Base-by-base conservation (phyloP, 2,113 vertebrate genomes). In the Aix galericulata region DNA sequence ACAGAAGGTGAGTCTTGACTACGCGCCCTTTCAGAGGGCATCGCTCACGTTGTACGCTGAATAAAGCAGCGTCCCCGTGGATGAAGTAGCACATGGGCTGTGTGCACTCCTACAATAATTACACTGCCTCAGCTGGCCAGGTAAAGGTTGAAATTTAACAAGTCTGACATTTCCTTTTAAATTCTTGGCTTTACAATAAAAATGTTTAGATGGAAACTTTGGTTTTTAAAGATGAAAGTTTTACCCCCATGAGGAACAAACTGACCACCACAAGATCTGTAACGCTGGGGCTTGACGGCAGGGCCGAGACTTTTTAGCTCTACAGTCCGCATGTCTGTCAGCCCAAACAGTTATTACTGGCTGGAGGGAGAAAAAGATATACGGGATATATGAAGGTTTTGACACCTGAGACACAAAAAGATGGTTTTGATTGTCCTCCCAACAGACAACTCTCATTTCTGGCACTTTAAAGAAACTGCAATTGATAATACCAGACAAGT, bases 131-230 rank as follows among this genome's bases (percentile, higher is more conserved):
- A 62, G 50, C 83, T 15, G 90, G 89, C 83, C 92, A 92, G 91
- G 83, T 42, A 94, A 94, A 95, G 94, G 92, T 93, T 95, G 91
- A 82, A 91, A n/a, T 94, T 80, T 76, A 95, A 82, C 91, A 86
- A 64, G 64, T 44, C 38, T 91, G 89, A 86, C 77, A 89, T 89
- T 91, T 91, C 53, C 38, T 83, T 86, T 67, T 22, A 56, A 72
- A 77, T 79, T 94, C 89, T 64, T 73, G 62, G 34, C 44, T 93
- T 94, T 69, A 44, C 48, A 91, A 38, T 78, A 67, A 25, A 78
- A 88, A 74, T 6, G 25, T 68, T 88, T 60, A 56, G 74, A 56
- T 66, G 53, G 77, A 89, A 96, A 84, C 32, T 68, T 89, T 56
- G 56, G 5, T 17, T 84, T 91, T 48, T 82, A 32, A 67, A 94